Conservation (phyloP, 2,797 vertebrate genomes). For the Oreonectes daqikongensis region DNA sequence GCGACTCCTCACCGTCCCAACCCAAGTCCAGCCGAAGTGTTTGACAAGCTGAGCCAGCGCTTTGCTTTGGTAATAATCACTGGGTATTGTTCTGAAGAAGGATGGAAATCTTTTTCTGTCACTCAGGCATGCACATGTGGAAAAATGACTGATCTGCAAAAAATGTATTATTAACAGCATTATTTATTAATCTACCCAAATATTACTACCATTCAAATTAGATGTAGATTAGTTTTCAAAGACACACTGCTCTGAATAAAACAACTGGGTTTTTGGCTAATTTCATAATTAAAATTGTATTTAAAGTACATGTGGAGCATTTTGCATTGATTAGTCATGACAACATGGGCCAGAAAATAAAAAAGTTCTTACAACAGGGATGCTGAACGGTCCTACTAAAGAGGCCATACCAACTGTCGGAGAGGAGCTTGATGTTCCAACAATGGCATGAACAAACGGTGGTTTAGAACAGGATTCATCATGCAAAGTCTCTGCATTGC, state of each 20-base stretch:
- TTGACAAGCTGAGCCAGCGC: constrained; percentile 75
- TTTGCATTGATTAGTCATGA: neutral
- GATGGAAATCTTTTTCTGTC: constrained; percentile 68
- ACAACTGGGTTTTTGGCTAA: too few species aligned
- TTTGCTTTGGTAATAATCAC: constrained; percentile 73
- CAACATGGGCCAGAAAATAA: neutral
- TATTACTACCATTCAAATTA: too few species aligned
- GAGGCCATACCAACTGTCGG: neutral
- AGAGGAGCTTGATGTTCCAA: neutral
- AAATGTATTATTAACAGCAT: neutral
- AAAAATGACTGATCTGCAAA: constrained; percentile 59
- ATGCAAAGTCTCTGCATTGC: neutral
- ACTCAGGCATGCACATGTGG: constrained; percentile 76
- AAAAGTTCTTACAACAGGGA: neutral
- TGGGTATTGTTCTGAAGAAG: constrained; percentile 77
- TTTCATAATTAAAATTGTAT: too few species aligned
- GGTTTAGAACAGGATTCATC: neutral
- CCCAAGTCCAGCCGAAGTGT: constrained; percentile 79
- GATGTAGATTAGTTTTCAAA: neutral
- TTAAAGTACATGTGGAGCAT: neutral
- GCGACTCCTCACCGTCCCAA: constrained; percentile 74
- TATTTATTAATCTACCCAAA: neutral
- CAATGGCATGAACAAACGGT: neutral
- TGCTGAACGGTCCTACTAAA: neutral
- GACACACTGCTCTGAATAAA: neutral